Percentiles rank a stretch among this genome's conserved stretches.
phyloP scores from a whole-genome alignment of 2,113 vertebrate species.

The Ondatra zibethicus region DNA sequence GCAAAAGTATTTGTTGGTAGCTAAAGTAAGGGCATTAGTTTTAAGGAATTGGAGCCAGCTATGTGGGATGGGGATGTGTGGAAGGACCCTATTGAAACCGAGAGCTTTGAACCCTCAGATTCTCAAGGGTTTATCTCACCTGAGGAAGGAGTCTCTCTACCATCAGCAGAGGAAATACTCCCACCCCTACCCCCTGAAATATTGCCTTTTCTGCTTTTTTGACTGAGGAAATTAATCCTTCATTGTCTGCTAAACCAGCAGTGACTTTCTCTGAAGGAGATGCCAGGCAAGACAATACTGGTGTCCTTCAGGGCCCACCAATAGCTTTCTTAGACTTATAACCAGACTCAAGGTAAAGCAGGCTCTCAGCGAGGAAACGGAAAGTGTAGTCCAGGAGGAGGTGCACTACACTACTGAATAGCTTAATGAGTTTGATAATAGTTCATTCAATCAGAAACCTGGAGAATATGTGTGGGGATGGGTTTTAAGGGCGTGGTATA shows the following conservation, averaged over 20 bases:
- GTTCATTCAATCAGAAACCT: neutral
- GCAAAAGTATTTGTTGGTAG: neutral
- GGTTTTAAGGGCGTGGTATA: neutral
- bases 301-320: neutral
- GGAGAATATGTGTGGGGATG: neutral
- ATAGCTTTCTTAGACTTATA: neutral
- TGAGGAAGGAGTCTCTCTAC: neutral
- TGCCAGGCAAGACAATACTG: neutral
- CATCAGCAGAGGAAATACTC: neutral
- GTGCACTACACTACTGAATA: neutral
- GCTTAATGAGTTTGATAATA: neutral
- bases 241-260: neutral
- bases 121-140: neutral
- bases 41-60: neutral
- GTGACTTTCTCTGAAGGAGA: neutral
- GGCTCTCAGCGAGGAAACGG: neutral
- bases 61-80: neutral
- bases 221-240: neutral
- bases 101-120: neutral
- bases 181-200: neutral
- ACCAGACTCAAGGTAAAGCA: neutral
- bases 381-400: neutral
- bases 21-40: neutral
- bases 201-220: neutral
- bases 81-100: neutral